Percentiles rank a stretch among this genome's conserved stretches.
These are phyloP conservation scores for Varecia variegata DNA, from an alignment of 2,797 vertebrate genomes.

Conservation along the genomic window DNA sequence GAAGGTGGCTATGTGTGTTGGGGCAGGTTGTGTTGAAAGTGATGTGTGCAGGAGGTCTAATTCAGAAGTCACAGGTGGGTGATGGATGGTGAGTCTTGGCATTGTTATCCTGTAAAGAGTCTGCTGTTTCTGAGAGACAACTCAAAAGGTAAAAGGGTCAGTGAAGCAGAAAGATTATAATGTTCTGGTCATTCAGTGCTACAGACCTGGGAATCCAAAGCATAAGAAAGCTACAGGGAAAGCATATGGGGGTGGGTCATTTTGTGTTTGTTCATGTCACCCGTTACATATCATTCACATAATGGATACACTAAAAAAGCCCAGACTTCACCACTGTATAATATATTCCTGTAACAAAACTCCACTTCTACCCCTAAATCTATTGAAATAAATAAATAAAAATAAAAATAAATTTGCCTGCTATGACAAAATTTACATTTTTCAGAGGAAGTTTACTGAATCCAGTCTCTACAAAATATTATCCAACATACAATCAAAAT, in stretches of 20 bases:
- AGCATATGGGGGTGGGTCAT: neutral
- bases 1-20: neutral
- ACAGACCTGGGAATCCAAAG: neutral
- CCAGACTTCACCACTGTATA: neutral
- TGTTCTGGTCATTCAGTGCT: neutral
- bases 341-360: neutral
- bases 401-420: neutral
- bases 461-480: slow-evolving; percentile 1
- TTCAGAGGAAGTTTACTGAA: neutral
- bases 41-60: neutral
- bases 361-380: neutral
- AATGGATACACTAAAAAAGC: neutral
- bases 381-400: neutral
- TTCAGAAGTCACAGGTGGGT: neutral
- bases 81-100: neutral
- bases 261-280: neutral
- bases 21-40: neutral
- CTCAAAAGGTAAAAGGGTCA: neutral
- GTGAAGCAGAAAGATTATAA: neutral
- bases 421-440: neutral
- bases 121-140: neutral
- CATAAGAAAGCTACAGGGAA: neutral
- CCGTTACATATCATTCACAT: neutral
- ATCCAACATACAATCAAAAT: neutral
- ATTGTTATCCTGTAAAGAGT: neutral